These are phyloP conservation scores for Lepidurus apus DNA, from an alignment of 1,140 invertebrate genomes.

Conservation along the genomic window DNA sequence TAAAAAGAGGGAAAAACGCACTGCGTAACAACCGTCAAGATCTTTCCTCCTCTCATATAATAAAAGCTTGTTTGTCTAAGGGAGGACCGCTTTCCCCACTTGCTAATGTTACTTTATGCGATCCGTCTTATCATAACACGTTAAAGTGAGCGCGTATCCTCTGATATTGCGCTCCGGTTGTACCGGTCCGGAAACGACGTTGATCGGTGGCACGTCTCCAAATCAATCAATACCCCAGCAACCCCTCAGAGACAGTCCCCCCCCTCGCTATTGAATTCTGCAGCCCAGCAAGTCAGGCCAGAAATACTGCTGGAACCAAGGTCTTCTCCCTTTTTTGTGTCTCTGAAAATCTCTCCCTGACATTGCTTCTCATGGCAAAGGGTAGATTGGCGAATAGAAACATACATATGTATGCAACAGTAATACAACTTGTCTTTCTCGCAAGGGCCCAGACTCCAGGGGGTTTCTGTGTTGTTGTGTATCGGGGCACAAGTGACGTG, in stretches of 20 bases:
- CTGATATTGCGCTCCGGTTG: not conserved
- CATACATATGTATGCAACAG: conserved; percentile 3
- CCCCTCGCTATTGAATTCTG: not conserved
- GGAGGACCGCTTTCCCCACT: too few species aligned
- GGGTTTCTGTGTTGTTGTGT: not conserved
- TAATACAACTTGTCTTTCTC: not conserved
- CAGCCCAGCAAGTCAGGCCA: not conserved
- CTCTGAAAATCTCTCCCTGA: not conserved
- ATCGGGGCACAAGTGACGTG: conserved; percentile 3
- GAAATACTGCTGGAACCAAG: not conserved
- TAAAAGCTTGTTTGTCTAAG: conserved; percentile 3
- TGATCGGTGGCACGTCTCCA: conserved; percentile 16
- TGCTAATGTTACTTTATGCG: not conserved
- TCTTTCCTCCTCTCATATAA: not conserved
- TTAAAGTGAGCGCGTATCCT: not conserved
- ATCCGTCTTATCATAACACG: not conserved
- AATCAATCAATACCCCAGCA: conserved; percentile 16
- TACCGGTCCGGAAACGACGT: not conserved
- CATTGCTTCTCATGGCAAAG: not conserved
- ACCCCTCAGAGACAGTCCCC: not conserved
- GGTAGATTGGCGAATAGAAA: not conserved
- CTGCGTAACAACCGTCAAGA: too few species aligned
- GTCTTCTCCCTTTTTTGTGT: not conserved
- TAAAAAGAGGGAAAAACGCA: not conserved
- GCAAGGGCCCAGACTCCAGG: not conserved